A percentile compares a stretch with the other conserved stretches of the same genome.
Evolutionary conservation across 2,888 invertebrate genomes (phyloP).

Genomic region (Caradrina kadenii): DNA sequence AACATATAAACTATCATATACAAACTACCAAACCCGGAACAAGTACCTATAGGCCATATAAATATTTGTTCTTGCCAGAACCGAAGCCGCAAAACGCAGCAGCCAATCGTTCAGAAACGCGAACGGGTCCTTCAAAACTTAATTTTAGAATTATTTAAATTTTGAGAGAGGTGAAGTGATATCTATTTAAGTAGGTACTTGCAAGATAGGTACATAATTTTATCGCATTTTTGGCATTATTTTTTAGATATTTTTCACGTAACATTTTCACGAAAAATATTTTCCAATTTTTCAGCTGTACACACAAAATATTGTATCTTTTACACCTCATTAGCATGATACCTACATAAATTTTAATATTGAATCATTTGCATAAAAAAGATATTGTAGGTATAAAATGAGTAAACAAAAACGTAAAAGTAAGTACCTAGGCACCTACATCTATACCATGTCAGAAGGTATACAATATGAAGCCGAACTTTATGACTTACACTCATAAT

Average conservation of each 20-base stretch:
- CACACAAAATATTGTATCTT: conserved; percentile 9
- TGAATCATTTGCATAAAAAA: conserved; percentile 20
- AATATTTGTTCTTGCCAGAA: too few relatives aligned
- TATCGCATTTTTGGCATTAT: neutral
- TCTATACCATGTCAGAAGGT: neutral
- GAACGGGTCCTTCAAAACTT: too few relatives aligned
- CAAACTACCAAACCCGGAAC: too few relatives aligned
- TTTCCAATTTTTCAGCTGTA: neutral
- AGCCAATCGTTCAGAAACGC: too few relatives aligned
- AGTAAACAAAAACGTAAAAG: conserved; percentile 26
- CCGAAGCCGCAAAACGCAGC: too few relatives aligned
- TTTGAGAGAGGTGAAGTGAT: too few relatives aligned
- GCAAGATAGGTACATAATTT: too few relatives aligned
- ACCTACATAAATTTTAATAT: conserved; percentile 32
- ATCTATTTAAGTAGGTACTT: too few relatives aligned
- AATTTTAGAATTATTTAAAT: too few relatives aligned
- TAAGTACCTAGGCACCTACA: neutral
- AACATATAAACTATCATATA: too few relatives aligned
- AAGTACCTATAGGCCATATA: too few relatives aligned
- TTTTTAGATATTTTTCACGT: neutral
- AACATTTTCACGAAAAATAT: neutral
- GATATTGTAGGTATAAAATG: conserved; percentile 1
- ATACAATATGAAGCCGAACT: conserved; percentile 23
- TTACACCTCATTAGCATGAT: conserved; percentile 20
- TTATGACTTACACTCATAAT: conserved; percentile 15